Base-by-base conservation (phyloP, 2,797 vertebrate genomes). In the Enoplosus armatus region DNA sequence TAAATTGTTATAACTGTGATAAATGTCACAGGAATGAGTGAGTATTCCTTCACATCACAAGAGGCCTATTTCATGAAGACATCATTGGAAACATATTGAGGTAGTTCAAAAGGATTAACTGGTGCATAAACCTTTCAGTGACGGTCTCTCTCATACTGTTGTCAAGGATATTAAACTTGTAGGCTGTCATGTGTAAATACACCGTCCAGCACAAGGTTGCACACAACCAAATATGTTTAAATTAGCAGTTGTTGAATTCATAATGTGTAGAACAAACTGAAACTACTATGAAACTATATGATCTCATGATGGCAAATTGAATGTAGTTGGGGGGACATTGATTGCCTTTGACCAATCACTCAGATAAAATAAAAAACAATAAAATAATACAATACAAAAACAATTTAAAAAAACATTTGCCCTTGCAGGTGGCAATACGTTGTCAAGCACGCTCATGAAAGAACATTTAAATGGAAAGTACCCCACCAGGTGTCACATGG, bases 401-500 rank as follows among this genome's bases (percentile, higher is more conserved):
- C n/a, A 9, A 45, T 16, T 1, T 2, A 12, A 11, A n/a, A 31
- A 14, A n/a, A n/a, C n/a, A 53, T 6, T 2, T 24, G 35, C 1
- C 9, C 16, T 33, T 1, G 4, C 10, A 50, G n/a, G 6, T 26
- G 33, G 22, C 14, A 29, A 31, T 45, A 37, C 4, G 50, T 3
- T 18, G 35, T n/a, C 6, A 51, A 18, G 3, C 31, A 5, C 7
- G 1, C 14, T 22, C 6, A 16, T 29, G 27, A 20, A 65, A 45
- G 11, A 24, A n/a, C 26, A 75, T 8, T 35, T 1, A 68, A 53
- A 82, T 48, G 63, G 63, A 68, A 84, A 90, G 75, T 45, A 47
- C 86, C 2, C 92, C 90, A 84, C 80, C 93, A 74, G 43, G 86
- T 90, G 91, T 77, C 75, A 6, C 35, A 12, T 63, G 63, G 33